Evolutionary conservation across 23 tunicate species (phyloP).

Genomic region (Halocynthia aurantium): DNA sequence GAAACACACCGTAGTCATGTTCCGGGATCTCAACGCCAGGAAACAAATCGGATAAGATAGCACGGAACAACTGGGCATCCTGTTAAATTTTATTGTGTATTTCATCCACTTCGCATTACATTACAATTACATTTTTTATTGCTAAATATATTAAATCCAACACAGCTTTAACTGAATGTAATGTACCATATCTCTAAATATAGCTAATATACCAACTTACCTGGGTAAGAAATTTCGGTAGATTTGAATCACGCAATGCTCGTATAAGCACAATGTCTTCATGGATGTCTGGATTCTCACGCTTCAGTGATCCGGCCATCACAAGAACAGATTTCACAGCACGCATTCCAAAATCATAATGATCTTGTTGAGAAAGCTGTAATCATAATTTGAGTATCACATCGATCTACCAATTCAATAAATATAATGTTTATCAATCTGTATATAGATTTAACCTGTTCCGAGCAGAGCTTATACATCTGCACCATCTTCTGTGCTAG

Average conservation of each 20-base stretch:
- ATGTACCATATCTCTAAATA: slow-evolving; percentile 4
- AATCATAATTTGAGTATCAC: neutral
- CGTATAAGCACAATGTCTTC: slow-evolving; percentile 94
- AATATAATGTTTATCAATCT: neutral
- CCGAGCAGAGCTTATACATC: slow-evolving; percentile 99
- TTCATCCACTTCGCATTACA: too few species aligned
- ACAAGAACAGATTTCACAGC: slow-evolving; percentile 98
- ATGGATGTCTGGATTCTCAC: slow-evolving; percentile 92
- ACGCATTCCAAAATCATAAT: slow-evolving; percentile 99
- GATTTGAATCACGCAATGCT: slow-evolving; percentile 93
- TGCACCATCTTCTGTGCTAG: slow-evolving; percentile 95
- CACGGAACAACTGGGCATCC: slow-evolving; percentile 97
- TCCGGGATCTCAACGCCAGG: slow-evolving; percentile 99
- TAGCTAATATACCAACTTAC: slow-evolving; percentile 21
- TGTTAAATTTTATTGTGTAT: neutral
- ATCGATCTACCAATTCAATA: neutral
- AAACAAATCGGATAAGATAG: slow-evolving; percentile 92
- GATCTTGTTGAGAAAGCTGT: slow-evolving; percentile 97
- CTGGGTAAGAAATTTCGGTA: slow-evolving; percentile 93
- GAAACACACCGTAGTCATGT: slow-evolving; percentile 98
- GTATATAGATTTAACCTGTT: slow-evolving; percentile 48
- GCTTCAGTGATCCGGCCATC: slow-evolving; percentile 97
- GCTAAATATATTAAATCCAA: neutral
- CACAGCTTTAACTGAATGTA: neutral
- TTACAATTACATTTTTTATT: neutral